phyloP scores from a whole-genome alignment of 2,797 vertebrate species.

The Esox masquinongy region DNA sequence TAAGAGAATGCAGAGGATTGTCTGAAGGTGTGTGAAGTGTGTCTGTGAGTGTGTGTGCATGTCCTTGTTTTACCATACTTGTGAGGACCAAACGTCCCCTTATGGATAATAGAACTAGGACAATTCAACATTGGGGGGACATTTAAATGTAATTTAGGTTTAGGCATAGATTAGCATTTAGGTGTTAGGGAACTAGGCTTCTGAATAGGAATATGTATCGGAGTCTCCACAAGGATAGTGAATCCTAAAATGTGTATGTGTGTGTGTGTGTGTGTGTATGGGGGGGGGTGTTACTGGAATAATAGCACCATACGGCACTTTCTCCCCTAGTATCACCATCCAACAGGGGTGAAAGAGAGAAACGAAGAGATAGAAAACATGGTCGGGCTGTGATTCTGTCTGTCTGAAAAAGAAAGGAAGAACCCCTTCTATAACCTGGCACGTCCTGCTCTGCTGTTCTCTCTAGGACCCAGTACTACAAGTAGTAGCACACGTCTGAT shows the following conservation, averaged over 20 bases:
- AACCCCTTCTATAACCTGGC: not conserved
- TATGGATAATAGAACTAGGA: too few species aligned
- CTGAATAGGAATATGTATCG: too few species aligned
- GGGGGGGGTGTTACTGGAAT: not conserved
- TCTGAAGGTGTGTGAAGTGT: conserved; percentile 16
- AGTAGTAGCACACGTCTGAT: conserved; percentile 24
- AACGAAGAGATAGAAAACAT: not conserved
- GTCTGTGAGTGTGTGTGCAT: not conserved
- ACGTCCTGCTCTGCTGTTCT: not conserved
- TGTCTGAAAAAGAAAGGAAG: not conserved
- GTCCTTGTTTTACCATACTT: too few species aligned
- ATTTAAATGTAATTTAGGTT: too few species aligned
- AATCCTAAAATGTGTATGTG: not conserved
- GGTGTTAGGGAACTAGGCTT: too few species aligned
- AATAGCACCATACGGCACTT: not conserved
- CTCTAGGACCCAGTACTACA: not conserved
- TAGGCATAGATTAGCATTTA: too few species aligned
- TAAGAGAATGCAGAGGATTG: conserved; percentile 2
- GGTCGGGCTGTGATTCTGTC: not conserved
- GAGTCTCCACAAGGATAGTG: too few species aligned
- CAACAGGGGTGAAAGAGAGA: not conserved
- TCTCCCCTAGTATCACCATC: not conserved
- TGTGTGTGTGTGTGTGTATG: not conserved
- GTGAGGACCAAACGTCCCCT: too few species aligned
- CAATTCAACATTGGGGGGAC: too few species aligned